phyloP scores from a whole-genome alignment of 2,113 vertebrate species.

The Xerus inauris region DNA sequence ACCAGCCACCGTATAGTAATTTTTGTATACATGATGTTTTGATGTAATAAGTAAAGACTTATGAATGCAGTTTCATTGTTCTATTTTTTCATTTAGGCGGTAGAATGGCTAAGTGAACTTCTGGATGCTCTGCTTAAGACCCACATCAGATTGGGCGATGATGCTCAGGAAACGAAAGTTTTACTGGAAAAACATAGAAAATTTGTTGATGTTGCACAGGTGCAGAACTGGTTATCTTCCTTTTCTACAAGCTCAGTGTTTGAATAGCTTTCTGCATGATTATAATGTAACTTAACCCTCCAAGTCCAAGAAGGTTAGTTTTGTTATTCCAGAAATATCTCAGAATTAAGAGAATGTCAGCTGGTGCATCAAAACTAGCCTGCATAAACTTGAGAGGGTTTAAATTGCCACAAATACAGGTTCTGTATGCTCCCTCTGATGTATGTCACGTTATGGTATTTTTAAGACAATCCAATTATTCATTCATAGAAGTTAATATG shows the following conservation, averaged over 20 bases:
- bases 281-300: constrained; percentile 58
- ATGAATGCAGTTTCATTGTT: neutral
- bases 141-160: constrained; percentile 95
- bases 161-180: constrained; percentile 95
- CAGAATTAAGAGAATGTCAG: constrained; percentile 38
- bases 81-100: constrained; percentile 87
- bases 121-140: constrained; percentile 97
- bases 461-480: neutral
- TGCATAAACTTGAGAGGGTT: constrained; percentile 31
- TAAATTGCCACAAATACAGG: neutral
- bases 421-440: neutral
- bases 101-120: constrained; percentile 97
- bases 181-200: constrained; percentile 98
- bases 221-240: constrained; percentile 77
- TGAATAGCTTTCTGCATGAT: constrained; percentile 66
- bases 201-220: constrained; percentile 99
- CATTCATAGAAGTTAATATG: neutral
- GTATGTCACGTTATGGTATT: neutral
- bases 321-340: constrained; percentile 51
- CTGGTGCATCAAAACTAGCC: constrained; percentile 24
- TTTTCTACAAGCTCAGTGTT: constrained; percentile 66
- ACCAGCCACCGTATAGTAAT: neutral
- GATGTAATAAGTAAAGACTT: neutral
- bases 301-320: constrained; percentile 66
- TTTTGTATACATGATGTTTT: neutral